Conservation (phyloP, 2,888 invertebrate species). For the Agapostemon virescens region DNA sequence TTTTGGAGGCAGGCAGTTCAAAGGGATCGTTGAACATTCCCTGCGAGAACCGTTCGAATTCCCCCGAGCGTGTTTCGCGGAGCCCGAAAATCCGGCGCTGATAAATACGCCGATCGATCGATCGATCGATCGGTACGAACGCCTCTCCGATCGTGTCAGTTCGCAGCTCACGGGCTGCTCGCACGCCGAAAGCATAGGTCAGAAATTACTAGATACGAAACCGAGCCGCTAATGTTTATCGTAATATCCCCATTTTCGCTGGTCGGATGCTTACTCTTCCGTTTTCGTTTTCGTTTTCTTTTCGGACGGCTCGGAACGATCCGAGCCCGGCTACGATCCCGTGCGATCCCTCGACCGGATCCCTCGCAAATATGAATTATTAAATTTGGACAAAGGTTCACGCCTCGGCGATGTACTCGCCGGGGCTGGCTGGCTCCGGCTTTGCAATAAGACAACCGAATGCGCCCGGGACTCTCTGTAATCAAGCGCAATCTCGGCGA, state of each 20-base stretch:
- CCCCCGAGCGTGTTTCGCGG: constrained; percentile 19
- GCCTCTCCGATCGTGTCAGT: background rate
- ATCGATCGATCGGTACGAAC: constrained; percentile 2
- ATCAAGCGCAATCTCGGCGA: constrained; percentile 76
- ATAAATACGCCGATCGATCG: constrained; percentile 29
- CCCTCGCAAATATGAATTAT: constrained; percentile 67
- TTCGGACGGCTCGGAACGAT: constrained; percentile 16
- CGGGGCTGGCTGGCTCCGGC: constrained; percentile 18
- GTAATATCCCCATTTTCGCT: constrained; percentile 58
- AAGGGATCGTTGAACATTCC: constrained; percentile 30
- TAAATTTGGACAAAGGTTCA: constrained; percentile 69
- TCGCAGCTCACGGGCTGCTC: background rate
- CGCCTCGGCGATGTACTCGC: constrained; percentile 58
- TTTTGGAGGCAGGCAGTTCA: constrained; percentile 7
- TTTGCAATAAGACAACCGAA: constrained; percentile 64
- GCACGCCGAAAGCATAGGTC: background rate
- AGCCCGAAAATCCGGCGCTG: constrained; percentile 15
- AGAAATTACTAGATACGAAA: constrained; percentile 50
- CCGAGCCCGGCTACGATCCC: constrained; percentile 45
- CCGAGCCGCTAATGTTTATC: constrained; percentile 57
- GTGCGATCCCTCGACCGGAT: constrained; percentile 20
- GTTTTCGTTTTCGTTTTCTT: background rate
- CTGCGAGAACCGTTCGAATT: constrained; percentile 8
- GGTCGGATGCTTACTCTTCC: constrained; percentile 46
- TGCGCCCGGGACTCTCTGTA: constrained; percentile 70